Evolutionary conservation across 2,113 vertebrate genomes (phyloP).

Genomic region (Phalacrocorax brasilianus): DNA sequence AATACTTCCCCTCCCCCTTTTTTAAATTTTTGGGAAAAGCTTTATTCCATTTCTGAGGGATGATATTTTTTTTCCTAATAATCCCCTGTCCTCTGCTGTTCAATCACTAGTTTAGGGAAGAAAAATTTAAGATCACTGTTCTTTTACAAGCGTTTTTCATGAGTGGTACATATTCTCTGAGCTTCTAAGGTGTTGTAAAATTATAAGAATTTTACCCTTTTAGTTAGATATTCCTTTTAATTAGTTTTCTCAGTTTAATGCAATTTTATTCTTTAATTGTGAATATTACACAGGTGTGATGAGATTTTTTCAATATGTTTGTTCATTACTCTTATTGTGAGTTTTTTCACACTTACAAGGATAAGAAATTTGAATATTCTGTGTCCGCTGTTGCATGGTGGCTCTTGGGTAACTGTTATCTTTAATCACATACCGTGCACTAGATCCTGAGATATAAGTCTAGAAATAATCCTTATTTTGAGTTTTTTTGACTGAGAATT

Average conservation of each 20-base stretch:
- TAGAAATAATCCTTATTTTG: background rate
- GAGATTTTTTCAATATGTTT: background rate
- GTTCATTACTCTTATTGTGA: background rate
- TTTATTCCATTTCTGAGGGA: background rate
- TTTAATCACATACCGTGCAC: background rate
- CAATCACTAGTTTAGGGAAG: background rate
- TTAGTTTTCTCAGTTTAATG: background rate
- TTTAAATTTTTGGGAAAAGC: fast-evolving
- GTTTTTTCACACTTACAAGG: background rate
- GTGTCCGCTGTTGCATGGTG: background rate
- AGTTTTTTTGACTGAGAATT: background rate
- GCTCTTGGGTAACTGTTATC: background rate
- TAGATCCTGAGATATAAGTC: background rate
- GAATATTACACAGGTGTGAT: background rate
- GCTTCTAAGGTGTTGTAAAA: background rate
- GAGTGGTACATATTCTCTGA: background rate
- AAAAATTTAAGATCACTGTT: background rate
- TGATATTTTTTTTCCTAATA: background rate
- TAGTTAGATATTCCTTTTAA: background rate
- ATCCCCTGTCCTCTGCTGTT: background rate
- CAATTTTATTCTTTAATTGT: background rate
- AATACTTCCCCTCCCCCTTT: fast-evolving
- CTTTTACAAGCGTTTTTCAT: background rate
- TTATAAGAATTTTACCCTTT: background rate
- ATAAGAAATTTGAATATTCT: background rate